phyloP scores from a whole-genome alignment of 2,888 invertebrate genomes.

The Amiota communis region DNA sequence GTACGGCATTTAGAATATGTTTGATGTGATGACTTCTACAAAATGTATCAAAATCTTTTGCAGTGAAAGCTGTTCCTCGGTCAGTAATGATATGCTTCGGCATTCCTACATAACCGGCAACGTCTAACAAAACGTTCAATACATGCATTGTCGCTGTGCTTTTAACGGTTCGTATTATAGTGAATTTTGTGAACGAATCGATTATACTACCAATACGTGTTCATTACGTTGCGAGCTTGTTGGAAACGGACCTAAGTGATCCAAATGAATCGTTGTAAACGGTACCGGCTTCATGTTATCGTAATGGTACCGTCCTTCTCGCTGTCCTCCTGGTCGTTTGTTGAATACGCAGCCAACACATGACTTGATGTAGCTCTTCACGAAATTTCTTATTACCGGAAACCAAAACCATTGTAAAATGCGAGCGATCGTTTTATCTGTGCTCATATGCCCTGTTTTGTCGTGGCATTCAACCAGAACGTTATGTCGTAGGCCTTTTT shows the following conservation, averaged over 20 bases:
- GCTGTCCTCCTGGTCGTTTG: not conserved
- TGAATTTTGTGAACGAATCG: not conserved
- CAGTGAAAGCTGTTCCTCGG: slow-evolving; percentile 34
- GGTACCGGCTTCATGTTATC: not conserved
- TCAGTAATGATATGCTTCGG: slow-evolving; percentile 32
- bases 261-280: slow-evolving; percentile 32
- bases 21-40: slow-evolving; percentile 30
- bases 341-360: not conserved
- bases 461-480: not conserved
- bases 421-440: not conserved
- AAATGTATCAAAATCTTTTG: slow-evolving; percentile 33
- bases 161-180: not conserved
- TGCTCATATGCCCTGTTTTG: not conserved
- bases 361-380: not conserved
- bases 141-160: slow-evolving; percentile 19
- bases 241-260: slow-evolving; percentile 32
- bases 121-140: not conserved
- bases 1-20: slow-evolving; percentile 36
- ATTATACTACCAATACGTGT: too few species aligned
- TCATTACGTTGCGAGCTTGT: slow-evolving; percentile 8
- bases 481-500: not conserved
- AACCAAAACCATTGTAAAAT: not conserved
- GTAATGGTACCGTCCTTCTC: too few species aligned
- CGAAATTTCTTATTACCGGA: not conserved
- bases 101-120: slow-evolving; percentile 30